Conservation (phyloP, 2,113 vertebrate genomes). For the Monarcha castaneiventris region DNA sequence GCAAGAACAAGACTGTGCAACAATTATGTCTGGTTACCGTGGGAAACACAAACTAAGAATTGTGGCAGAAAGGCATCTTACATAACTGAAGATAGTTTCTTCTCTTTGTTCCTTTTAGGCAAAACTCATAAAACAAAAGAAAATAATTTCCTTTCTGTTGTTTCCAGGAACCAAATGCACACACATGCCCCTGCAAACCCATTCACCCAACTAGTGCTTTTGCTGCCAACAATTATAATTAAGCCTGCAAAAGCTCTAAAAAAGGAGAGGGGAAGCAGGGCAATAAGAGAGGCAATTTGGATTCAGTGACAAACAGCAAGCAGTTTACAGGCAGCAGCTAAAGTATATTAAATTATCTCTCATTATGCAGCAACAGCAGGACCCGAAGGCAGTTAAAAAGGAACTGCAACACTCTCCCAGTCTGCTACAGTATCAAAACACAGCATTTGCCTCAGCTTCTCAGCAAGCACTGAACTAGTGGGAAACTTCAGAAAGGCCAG, state of each 20-base stretch:
- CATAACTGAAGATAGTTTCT: neutral
- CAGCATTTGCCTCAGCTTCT: neutral
- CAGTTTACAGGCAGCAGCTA: neutral
- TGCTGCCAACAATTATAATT: neutral
- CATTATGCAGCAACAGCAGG: neutral
- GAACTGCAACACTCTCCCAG: neutral
- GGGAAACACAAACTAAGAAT: neutral
- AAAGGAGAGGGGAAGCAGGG: neutral
- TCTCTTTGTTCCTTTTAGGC: neutral
- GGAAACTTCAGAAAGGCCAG: neutral
- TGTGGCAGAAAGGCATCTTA: conserved; percentile 11
- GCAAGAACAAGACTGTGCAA: neutral
- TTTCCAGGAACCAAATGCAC: neutral
- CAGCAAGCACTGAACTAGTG: neutral
- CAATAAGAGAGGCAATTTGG: neutral
- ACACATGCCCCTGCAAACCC: neutral
- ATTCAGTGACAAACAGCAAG: neutral
- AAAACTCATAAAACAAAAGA: neutral
- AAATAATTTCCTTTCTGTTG: neutral
- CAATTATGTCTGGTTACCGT: neutral
- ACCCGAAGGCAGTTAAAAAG: neutral
- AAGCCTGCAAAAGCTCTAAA: neutral
- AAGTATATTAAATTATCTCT: neutral
- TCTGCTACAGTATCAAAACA: neutral
- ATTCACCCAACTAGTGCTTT: neutral